These are phyloP conservation scores for Frankliniella intonsa DNA, from an alignment of 2,888 invertebrate species.

Conservation along the genomic window DNA sequence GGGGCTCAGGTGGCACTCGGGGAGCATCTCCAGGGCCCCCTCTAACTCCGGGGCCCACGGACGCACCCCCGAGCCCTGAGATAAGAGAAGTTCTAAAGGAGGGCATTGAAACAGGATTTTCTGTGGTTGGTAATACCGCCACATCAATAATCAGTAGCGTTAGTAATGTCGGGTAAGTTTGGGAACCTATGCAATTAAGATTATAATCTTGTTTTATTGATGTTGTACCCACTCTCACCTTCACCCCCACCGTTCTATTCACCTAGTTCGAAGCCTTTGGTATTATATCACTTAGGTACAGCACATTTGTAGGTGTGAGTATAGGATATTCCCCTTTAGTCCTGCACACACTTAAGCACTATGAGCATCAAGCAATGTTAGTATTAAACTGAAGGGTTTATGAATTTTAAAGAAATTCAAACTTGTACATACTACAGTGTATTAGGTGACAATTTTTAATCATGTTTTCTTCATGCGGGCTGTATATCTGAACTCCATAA, in stretches of 20 bases:
- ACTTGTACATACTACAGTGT: no score
- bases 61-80: slow-evolving; percentile 31
- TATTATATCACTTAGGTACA: not conserved
- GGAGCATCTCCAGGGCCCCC: slow-evolving; percentile 11
- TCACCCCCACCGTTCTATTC: slow-evolving; percentile 2
- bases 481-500: no score
- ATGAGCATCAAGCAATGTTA: slow-evolving; percentile 8
- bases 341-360: not conserved
- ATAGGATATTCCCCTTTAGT: not conserved
- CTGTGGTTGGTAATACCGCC: slow-evolving; percentile 35
- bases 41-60: slow-evolving; percentile 18
- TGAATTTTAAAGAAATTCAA: no score
- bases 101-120: slow-evolving; percentile 26
- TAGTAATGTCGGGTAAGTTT: slow-evolving; percentile 43
- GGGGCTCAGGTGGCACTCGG: slow-evolving; percentile 56
- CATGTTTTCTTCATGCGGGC: no score
- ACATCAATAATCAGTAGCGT: slow-evolving; percentile 42
- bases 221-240: slow-evolving; percentile 21
- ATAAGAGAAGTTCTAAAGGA: slow-evolving; percentile 32
- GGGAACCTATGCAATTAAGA: slow-evolving; percentile 24
- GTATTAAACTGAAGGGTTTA: not conserved
- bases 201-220: not conserved
- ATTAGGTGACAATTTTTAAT: no score
- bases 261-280: not conserved
- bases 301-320: not conserved